Evolutionary conservation across 1,140 invertebrate genomes (phyloP).

Genomic region (Drosophila melanica): DNA sequence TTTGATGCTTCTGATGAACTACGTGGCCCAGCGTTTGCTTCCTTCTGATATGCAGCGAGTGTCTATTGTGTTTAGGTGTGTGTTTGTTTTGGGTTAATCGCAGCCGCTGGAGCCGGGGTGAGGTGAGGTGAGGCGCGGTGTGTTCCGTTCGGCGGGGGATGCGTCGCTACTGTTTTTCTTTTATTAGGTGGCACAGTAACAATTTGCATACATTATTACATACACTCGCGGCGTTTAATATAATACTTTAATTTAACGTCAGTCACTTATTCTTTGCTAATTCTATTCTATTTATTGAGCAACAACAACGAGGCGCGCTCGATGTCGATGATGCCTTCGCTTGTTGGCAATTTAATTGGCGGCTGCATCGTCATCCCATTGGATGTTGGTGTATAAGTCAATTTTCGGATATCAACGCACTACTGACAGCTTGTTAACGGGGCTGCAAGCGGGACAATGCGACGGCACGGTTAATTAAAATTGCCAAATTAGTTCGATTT

Average conservation of each 20-base stretch:
- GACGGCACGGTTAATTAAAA: conserved; percentile 20
- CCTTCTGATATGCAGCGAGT: conserved; percentile 13
- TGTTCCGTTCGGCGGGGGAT: background rate
- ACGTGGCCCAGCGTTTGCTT: conserved; percentile 39
- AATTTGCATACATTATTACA: conserved; percentile 53
- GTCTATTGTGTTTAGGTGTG: conserved; percentile 6
- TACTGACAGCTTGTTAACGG: conserved; percentile 11
- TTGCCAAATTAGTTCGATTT: conserved; percentile 27
- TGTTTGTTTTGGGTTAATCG: conserved; percentile 17
- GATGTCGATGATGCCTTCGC: conserved; percentile 44
- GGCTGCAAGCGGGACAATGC: background rate
- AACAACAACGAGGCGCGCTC: conserved; percentile 47
- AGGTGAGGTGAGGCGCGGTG: background rate
- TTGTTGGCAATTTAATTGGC: conserved; percentile 42
- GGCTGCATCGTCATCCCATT: conserved; percentile 44
- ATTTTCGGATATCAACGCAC: background rate
- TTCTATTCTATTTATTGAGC: conserved; percentile 41
- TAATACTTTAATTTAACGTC: conserved; percentile 36
- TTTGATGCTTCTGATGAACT: conserved; percentile 38
- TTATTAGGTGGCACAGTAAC: conserved; percentile 36
- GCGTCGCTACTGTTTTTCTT: conserved; percentile 30
- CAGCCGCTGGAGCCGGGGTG: conserved; percentile 15
- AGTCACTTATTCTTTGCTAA: conserved; percentile 27
- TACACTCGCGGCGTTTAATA: conserved; percentile 24
- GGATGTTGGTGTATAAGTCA: background rate